Conservation (phyloP, 1,140 invertebrate genomes). For the Bombus haemorrhoidalis region DNA sequence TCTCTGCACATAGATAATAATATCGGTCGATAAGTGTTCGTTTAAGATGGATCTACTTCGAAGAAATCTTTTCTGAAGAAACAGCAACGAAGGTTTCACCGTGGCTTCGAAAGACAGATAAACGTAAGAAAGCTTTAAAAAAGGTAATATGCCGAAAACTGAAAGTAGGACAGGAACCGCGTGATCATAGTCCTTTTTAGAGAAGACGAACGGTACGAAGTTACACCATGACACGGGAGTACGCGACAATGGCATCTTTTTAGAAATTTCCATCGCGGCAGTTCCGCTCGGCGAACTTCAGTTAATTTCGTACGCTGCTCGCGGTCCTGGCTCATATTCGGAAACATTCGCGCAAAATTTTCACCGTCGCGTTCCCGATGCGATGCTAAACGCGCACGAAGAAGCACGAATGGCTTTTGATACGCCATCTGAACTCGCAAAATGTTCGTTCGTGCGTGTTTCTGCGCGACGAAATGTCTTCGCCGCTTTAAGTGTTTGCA, state of each 20-base stretch:
- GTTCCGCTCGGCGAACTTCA: slow-evolving; percentile 11
- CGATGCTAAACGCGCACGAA: slow-evolving; percentile 34
- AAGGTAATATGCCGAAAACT: too few relatives aligned
- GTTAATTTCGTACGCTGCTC: slow-evolving; percentile 33
- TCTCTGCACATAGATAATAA: not conserved
- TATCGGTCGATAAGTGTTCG: not conserved
- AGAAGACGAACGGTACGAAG: not conserved
- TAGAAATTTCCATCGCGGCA: slow-evolving; percentile 18
- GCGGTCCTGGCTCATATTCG: slow-evolving; percentile 24
- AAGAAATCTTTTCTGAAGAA: not conserved
- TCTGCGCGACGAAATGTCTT: not conserved
- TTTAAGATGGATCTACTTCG: not conserved
- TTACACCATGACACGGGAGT: not conserved
- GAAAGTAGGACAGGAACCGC: not conserved
- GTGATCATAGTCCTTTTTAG: not conserved
- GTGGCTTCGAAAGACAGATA: not conserved
- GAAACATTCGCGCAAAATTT: slow-evolving; percentile 43
- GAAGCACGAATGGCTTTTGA: slow-evolving; percentile 37
- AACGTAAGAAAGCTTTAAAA: not conserved
- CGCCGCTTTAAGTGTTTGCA: slow-evolving; percentile 20
- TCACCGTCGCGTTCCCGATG: slow-evolving; percentile 1
- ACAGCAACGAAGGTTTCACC: too few relatives aligned
- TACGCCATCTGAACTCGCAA: slow-evolving; percentile 29
- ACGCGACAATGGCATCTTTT: slow-evolving; percentile 11
- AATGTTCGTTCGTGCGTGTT: slow-evolving; percentile 41